These are phyloP conservation scores for Pyralis farinalis DNA, from an alignment of 2,888 invertebrate genomes.

Conservation along the genomic window DNA sequence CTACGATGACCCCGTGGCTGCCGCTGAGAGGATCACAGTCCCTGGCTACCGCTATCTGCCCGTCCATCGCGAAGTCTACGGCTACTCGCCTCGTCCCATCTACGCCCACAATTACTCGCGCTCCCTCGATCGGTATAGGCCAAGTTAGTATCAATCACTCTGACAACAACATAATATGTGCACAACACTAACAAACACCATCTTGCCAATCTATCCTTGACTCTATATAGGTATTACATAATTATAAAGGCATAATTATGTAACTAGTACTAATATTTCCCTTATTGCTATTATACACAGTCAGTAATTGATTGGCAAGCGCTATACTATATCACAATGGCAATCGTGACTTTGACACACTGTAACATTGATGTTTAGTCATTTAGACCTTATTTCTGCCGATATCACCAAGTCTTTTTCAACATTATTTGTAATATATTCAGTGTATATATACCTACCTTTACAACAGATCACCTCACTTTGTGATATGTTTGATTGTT, in stretches of 20 bases:
- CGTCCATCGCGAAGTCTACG: constrained; percentile 94
- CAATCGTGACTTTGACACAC: too few species aligned
- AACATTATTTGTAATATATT: not conserved
- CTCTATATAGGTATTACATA: not conserved
- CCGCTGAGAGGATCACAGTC: constrained; percentile 91
- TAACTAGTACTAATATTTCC: too few species aligned
- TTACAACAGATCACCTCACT: not conserved
- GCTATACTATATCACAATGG: constrained; percentile 15
- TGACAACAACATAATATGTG: not conserved
- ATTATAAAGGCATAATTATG: too few species aligned
- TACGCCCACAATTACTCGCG: constrained; percentile 92
- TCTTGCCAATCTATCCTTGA: constrained; percentile 3
- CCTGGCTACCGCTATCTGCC: constrained; percentile 96
- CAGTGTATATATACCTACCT: constrained; percentile 4
- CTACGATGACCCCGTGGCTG: constrained; percentile 91
- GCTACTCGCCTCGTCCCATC: constrained; percentile 93
- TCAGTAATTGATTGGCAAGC: constrained; percentile 44
- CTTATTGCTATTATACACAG: constrained; percentile 7
- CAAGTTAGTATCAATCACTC: constrained; percentile 86
- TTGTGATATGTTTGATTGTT: not conserved
- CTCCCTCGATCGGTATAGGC: constrained; percentile 88
- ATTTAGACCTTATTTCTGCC: not conserved
- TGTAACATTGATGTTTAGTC: too few species aligned
- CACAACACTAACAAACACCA: constrained; percentile 12
- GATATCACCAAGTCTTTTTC: not conserved